A percentile compares a stretch with the other conserved stretches of the same genome.
Conservation (phyloP, 2,113 vertebrate genomes). For the Corythornis cristatus region DNA sequence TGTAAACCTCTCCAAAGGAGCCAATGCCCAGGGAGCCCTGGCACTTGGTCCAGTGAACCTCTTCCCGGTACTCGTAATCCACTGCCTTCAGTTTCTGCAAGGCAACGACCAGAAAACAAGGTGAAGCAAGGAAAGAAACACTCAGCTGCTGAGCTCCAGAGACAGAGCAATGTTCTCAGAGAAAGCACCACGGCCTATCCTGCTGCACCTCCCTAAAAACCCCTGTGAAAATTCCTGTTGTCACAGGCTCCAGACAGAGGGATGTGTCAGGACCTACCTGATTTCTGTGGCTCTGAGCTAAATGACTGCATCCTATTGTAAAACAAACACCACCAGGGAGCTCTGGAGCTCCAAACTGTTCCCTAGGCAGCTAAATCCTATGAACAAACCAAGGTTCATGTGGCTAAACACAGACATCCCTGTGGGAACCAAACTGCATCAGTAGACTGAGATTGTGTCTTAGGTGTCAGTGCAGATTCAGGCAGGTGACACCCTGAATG, state of each 20-base stretch:
- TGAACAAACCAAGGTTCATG: accelerated
- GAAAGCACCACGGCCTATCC: neutral
- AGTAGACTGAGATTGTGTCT: neutral
- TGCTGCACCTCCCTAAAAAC: neutral
- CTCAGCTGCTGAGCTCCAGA: neutral
- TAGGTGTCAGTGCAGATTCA: neutral
- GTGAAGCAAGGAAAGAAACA: neutral
- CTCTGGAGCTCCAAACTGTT: neutral
- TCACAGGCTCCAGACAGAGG: neutral
- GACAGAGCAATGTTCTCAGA: neutral
- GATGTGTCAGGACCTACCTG: accelerated
- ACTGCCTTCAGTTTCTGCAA: slow-evolving; percentile 86
- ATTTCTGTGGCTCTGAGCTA: neutral
- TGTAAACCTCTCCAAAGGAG: slow-evolving; percentile 91
- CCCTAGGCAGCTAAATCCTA: neutral
- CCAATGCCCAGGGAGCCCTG: slow-evolving; percentile 85
- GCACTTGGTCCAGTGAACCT: slow-evolving; percentile 83
- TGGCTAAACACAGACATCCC: neutral
- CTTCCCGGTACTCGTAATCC: slow-evolving; percentile 91
- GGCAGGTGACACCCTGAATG: neutral
- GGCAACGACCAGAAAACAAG: neutral
- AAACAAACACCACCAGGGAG: neutral
- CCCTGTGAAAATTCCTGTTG: neutral
- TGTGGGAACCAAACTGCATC: neutral
- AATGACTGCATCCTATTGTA: accelerated